Base-by-base conservation (phyloP, 1,140 invertebrate genomes). In the Eriosoma lanigerum region DNA sequence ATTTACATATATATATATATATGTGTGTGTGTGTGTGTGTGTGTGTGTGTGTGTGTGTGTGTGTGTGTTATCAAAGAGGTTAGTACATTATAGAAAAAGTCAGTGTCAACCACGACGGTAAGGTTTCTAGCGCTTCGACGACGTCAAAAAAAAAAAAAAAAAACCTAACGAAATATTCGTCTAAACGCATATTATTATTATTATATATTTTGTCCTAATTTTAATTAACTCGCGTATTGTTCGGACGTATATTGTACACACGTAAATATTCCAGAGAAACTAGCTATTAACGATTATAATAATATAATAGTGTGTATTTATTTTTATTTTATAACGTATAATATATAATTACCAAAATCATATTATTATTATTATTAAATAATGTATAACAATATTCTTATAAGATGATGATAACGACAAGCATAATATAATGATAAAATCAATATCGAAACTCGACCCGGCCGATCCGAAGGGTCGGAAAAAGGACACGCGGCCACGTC, bases 211-310 rank as follows among this genome's bases (percentile, higher is more conserved):
- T 19, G 66, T 70, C 15, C 66, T n/a, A 48, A n/a, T 70, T 68
- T 70, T 26, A 70, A 70, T 70, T 70, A 70, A 70, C 66, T 70
- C 46, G 66, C 44, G 48, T 15, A 48, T 70, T 70, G 66, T 70
- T 70, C 6, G 9, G 6, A 6, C 21, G 32, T 46, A 38, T 38
- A 38, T 38, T 8, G 32, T 38, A 4, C 32, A 8, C 8, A 38
- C 32, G 32, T n/a, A n/a, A n/a, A n/a, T n/a, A n/a, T n/a, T n/a
- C n/a, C n/a, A n/a, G n/a, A n/a, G n/a, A n/a, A n/a, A n/a, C n/a
- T n/a, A n/a, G 32, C 32, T 3, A 38, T n/a, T 8, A 38, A 38
- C 32, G 32, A 38, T 8, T 4, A 38, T 38, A 38, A 38, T 38
- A 38, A 4, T 38, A 38, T 38, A n/a, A n/a, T n/a, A n/a, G n/a